Conservation (phyloP, 2,797 vertebrate species). For the Perodicticus potto region DNA sequence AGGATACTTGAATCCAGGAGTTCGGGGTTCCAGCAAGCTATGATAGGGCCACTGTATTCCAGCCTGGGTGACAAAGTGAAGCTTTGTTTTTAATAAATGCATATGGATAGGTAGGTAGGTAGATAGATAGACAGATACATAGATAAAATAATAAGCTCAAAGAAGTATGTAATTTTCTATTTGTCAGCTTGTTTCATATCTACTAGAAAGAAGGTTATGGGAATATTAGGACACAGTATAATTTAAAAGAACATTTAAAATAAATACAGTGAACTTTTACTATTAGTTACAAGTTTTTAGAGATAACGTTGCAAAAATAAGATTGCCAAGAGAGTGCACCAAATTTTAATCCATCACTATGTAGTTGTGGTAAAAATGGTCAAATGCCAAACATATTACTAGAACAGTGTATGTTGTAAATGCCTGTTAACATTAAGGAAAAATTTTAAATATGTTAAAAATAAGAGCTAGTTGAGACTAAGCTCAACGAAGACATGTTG, state of each 20-base stretch:
- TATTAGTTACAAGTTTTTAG: conserved; percentile 17
- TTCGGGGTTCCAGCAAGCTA: not conserved
- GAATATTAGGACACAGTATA: not conserved
- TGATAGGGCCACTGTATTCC: not conserved
- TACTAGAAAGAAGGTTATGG: not conserved
- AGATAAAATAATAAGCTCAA: not conserved
- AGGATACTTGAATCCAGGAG: not conserved
- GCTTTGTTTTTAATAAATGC: not conserved
- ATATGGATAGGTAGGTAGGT: no score
- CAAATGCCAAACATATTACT: not conserved
- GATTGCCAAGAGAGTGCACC: not conserved
- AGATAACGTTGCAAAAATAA: conserved; percentile 21
- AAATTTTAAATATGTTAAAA: conserved; percentile 41
- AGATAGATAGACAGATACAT: not conserved
- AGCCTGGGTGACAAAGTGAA: not conserved
- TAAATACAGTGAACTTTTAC: conserved; percentile 12
- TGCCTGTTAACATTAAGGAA: conserved; percentile 2
- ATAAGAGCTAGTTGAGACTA: conserved; percentile 33
- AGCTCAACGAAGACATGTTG: conserved; percentile 18
- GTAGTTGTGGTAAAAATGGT: not conserved
- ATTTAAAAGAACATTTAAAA: conserved; percentile 51
- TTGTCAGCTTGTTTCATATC: conserved; percentile 43
- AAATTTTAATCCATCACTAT: conserved; percentile 53
- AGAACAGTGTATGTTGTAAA: not conserved
- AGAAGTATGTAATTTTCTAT: conserved; percentile 31